Percentiles rank a stretch among this genome's conserved stretches.
phyloP scores from a whole-genome alignment of 30 jellyfish, hydroid and myxozoan species.

The Pelagia noctiluca region DNA sequence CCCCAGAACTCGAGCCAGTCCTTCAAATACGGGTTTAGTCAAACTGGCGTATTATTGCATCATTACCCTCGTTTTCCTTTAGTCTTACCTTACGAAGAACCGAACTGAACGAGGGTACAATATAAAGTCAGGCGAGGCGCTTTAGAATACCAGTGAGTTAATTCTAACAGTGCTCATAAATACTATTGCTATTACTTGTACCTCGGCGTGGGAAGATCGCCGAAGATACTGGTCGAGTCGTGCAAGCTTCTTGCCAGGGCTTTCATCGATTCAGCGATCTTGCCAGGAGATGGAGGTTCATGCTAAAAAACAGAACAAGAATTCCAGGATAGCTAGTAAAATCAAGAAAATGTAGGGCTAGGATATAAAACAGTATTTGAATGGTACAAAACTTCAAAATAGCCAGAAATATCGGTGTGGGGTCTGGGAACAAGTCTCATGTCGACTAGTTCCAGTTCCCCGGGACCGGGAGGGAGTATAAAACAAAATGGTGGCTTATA shows the following conservation, averaged over 20 bases:
- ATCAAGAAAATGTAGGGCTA: neutral
- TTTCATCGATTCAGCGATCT: conserved; percentile 94
- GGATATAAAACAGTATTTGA: neutral
- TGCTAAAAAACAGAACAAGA: conserved; percentile 49
- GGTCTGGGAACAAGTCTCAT: neutral
- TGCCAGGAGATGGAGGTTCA: conserved; percentile 89
- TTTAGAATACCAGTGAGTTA: too few relatives aligned
- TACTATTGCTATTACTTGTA: conserved; percentile 7
- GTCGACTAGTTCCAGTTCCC: neutral
- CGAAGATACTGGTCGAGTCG: conserved; percentile 94
- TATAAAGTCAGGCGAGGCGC: neutral
- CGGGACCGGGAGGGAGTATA: neutral
- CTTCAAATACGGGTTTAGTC: too few relatives aligned
- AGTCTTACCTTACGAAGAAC: neutral
- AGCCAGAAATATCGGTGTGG: neutral
- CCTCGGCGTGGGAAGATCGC: conserved; percentile 95
- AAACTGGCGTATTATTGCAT: too few relatives aligned
- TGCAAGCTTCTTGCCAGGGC: conserved; percentile 94
- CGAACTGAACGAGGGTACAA: neutral
- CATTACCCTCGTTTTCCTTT: neutral
- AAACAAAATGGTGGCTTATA: neutral
- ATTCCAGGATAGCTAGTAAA: too few relatives aligned
- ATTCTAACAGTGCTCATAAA: neutral
- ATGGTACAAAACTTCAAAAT: neutral
- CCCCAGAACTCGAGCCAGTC: too few relatives aligned